Base-by-base conservation (phyloP, 1,140 invertebrate species). In the Saccostrea glomerata region DNA sequence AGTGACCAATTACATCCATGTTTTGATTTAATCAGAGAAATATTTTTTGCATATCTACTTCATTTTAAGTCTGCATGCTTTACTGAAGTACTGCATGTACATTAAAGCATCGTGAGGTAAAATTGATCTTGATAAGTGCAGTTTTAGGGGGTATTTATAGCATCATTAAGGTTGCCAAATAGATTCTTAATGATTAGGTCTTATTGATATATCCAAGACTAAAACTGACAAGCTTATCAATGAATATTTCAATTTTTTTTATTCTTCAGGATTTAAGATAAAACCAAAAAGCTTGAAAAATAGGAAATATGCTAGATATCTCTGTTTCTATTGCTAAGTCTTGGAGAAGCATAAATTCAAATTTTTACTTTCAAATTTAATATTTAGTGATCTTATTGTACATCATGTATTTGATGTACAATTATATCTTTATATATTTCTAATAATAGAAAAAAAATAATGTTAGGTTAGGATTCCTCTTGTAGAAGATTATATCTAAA, bases 201-300 rank as follows among this genome's bases (percentile, higher is more conserved):
- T 82, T 89, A 30, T 89, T 77, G 30, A 82, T 88, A 55, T 86
- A 25, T 89, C 86, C 84, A 84, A 87, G 66, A 20, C 40, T 47
- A 25, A 36, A 30, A 88, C 17, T 15, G 12, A 30, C 40, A 23
- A 6, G n/a, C 11, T 17, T 87, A 63, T 54, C 47, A 3, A 6
- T 73, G 9, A 20, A n/a, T 47, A 2, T 66, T 66, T 66, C 20
- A 66, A 66, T 66, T 15, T 77, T 77, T 30, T 77, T 30, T 30
- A 63, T 63, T 36, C 70, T 77, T 25, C 25, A 15, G 13, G 30
- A 77, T 77, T 30, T 77, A 13, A 77, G 25, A 77, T 13, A 77
- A 63, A 30, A 77, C 15, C 11, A 2, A 36, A 36, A 36, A 36
- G 30, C 23, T 30, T 77, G 30, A 36, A 77, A 77, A 63, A 63